Percentiles rank a stretch among this genome's conserved stretches.
Evolutionary conservation across 2,888 invertebrate species (phyloP).

Genomic region (Lepidonotus clava): DNA sequence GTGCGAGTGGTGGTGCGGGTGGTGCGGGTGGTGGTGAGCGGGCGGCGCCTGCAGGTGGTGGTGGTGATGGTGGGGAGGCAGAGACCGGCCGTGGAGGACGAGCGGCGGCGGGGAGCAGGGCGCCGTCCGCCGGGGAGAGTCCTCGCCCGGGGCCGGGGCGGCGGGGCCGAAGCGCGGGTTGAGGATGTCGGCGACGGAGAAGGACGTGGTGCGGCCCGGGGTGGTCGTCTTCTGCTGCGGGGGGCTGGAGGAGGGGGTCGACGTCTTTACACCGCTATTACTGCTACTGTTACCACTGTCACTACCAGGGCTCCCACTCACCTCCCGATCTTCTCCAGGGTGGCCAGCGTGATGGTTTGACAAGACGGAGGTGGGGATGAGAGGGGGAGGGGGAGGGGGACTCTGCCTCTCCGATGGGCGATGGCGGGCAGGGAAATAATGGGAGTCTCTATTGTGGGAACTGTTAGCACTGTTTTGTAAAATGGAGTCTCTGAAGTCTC

Average conservation of each 20-base stretch:
- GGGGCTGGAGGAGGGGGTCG: not conserved
- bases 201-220: slow-evolving; percentile 12
- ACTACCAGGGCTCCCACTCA: not conserved
- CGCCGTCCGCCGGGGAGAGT: not conserved
- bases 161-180: slow-evolving; percentile 33
- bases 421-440: no score
- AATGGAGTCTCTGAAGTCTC: no score
- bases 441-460: no score
- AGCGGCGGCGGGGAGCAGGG: slow-evolving; percentile 33
- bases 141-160: not conserved
- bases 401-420: no score
- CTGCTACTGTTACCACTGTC: not conserved
- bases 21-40: not conserved
- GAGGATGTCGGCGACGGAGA: slow-evolving; percentile 43
- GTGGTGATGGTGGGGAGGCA: not conserved
- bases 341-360: not conserved
- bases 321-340: not conserved
- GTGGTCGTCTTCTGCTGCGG: not conserved
- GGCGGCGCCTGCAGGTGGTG: not conserved
- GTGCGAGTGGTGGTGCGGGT: not conserved
- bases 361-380: slow-evolving; percentile 38
- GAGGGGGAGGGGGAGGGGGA: slow-evolving; percentile 12
- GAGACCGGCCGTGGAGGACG: not conserved
- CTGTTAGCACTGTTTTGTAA: no score
- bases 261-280: no score